Percentiles rank a stretch among this genome's conserved stretches.
phyloP scores from a whole-genome alignment of 1,140 invertebrate species.

The Drosophila seguyi region DNA sequence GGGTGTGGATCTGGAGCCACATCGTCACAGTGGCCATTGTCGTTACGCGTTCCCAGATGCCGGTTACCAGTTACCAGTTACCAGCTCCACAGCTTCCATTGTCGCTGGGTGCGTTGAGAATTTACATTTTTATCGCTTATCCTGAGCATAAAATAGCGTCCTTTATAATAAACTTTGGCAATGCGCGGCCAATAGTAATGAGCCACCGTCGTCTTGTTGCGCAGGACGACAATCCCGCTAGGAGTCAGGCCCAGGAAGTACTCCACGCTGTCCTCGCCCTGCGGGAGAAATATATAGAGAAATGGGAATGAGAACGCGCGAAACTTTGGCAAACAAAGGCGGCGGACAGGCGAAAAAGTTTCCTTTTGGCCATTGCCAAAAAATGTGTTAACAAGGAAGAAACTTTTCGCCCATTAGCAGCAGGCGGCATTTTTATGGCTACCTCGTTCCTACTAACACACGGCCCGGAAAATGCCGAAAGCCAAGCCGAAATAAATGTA shows the following conservation, averaged over 20 bases:
- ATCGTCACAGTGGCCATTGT: slow-evolving; percentile 50
- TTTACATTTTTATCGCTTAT: slow-evolving; percentile 98
- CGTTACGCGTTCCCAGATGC: slow-evolving; percentile 23
- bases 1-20: slow-evolving; percentile 42
- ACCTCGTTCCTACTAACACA: slow-evolving; percentile 26
- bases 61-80: slow-evolving; percentile 18
- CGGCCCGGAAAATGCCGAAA: slow-evolving; percentile 19
- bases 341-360: slow-evolving; percentile 59
- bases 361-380: slow-evolving; percentile 63
- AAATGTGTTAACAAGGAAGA: slow-evolving; percentile 69
- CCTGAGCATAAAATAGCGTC: slow-evolving; percentile 97
- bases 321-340: slow-evolving; percentile 52
- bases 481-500: slow-evolving; percentile 63
- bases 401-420: slow-evolving; percentile 77
- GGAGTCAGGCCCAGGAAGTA: slow-evolving; percentile 99
- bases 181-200: slow-evolving; percentile 99
- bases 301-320: slow-evolving; percentile 60
- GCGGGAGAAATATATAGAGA: slow-evolving; percentile 69
- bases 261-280: slow-evolving; percentile 98
- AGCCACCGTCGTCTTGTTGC: slow-evolving; percentile 98
- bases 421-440: slow-evolving; percentile 69
- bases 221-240: slow-evolving; percentile 97
- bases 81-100: slow-evolving; percentile 34
- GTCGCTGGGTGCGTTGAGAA: slow-evolving; percentile 69
- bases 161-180: slow-evolving; percentile 98